Percentiles rank a stretch among this genome's conserved stretches.
These are phyloP conservation scores for Lamellibrachia columna DNA, from an alignment of 2,888 invertebrate species.

Conservation along the genomic window DNA sequence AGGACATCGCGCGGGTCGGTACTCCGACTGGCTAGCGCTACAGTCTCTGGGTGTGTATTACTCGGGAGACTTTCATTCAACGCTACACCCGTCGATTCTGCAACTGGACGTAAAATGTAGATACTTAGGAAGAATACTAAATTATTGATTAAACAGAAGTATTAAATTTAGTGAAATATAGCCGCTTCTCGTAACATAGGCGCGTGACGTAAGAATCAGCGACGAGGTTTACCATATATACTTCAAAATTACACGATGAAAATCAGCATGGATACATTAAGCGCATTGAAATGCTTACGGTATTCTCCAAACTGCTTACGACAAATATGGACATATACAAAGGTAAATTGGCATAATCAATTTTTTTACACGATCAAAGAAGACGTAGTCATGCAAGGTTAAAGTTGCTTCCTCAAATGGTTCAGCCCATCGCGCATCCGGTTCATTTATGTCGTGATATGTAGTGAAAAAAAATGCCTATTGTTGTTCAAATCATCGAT, in stretches of 20 bases:
- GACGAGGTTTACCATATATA: no score
- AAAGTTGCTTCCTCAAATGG: no score
- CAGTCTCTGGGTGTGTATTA: background rate
- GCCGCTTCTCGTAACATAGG: no score
- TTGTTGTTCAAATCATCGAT: no score
- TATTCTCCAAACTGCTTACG: background rate
- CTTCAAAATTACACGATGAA: no score
- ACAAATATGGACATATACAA: background rate
- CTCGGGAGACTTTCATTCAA: background rate
- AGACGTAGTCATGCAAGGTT: background rate
- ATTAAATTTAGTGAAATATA: no score
- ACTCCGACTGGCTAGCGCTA: background rate
- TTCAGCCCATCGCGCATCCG: no score
- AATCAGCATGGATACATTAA: no score
- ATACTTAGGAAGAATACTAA: background rate
- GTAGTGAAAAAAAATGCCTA: no score
- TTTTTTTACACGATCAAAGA: background rate
- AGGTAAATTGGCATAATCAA: background rate
- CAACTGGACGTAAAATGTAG: background rate
- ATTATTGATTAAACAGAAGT: no score
- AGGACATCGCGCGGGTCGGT: background rate
- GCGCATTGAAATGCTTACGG: background rate
- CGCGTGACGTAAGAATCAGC: no score
- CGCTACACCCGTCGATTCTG: background rate
- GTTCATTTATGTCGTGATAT: no score